phyloP scores from a whole-genome alignment of 2,888 invertebrate genomes.

The Leucophora obtusa region DNA sequence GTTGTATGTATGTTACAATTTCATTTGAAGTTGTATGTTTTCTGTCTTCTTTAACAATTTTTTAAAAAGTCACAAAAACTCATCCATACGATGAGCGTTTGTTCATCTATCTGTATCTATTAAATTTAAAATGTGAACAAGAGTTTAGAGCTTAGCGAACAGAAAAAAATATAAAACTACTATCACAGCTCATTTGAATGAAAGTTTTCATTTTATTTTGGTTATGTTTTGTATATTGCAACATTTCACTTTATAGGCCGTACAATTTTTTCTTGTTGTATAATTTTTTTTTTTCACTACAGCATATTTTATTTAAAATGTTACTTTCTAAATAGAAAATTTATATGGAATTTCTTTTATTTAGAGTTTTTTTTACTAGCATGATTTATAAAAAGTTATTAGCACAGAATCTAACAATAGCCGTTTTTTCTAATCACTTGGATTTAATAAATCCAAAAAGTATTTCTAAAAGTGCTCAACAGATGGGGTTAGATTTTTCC shows the following conservation, averaged over 20 bases:
- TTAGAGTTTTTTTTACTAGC: background rate
- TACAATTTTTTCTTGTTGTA: background rate
- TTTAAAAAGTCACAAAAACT: background rate
- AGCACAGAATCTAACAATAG: background rate
- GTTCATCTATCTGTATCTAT: background rate
- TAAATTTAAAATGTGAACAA: conserved; percentile 1
- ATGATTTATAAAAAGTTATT: background rate
- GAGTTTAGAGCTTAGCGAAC: conserved; percentile 13
- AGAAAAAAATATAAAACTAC: too few species aligned
- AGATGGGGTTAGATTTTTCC: too few species aligned
- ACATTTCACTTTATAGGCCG: conserved; percentile 1
- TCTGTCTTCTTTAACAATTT: conserved; percentile 26
- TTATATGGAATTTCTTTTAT: background rate
- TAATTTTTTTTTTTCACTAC: background rate
- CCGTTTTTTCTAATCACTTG: too few species aligned
- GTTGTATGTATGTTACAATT: conserved; percentile 37
- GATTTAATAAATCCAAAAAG: too few species aligned
- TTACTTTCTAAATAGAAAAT: conserved; percentile 2
- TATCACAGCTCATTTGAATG: conserved; percentile 57
- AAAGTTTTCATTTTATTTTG: conserved; percentile 44
- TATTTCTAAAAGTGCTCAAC: too few species aligned
- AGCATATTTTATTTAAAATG: background rate
- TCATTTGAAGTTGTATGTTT: conserved; percentile 51
- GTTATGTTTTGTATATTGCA: background rate
- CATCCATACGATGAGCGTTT: background rate